A percentile compares a stretch with the other conserved stretches of the same genome.
These are phyloP conservation scores for Lepidurus arcticus DNA, from an alignment of 1,140 invertebrate species.

Conservation along the genomic window DNA sequence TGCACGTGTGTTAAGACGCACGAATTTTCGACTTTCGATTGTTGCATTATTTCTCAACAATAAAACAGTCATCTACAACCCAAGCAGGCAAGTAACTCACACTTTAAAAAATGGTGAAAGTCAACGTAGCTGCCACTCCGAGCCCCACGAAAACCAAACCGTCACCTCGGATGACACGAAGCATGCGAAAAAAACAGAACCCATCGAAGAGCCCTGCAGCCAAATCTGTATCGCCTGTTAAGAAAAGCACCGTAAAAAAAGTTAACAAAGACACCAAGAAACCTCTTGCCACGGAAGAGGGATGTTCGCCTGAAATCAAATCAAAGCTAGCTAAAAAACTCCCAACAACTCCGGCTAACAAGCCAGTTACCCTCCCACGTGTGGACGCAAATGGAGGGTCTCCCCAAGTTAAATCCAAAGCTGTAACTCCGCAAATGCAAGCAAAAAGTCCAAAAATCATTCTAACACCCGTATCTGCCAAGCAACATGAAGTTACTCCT, in stretches of 20 bases:
- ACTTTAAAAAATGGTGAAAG: not conserved
- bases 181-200: not conserved
- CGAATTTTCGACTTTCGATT: not conserved
- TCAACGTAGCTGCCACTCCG: not conserved
- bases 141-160: conserved; percentile 12
- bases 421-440: not conserved
- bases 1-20: not conserved
- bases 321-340: not conserved
- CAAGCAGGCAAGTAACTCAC: not conserved
- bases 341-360: not conserved
- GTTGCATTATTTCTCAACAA: not conserved
- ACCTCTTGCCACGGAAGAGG: not conserved
- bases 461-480: not conserved
- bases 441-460: not conserved
- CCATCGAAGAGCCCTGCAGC: not conserved
- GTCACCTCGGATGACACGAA: not conserved
- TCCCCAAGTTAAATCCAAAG: not conserved
- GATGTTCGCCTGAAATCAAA: not conserved
- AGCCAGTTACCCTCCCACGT: not conserved
- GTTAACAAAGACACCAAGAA: not conserved
- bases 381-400: not conserved
- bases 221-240: not conserved
- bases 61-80: not conserved
- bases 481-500: not conserved
- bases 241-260: not conserved